Conservation (phyloP, 2,797 vertebrate species). For the Cyprinella venusta region DNA sequence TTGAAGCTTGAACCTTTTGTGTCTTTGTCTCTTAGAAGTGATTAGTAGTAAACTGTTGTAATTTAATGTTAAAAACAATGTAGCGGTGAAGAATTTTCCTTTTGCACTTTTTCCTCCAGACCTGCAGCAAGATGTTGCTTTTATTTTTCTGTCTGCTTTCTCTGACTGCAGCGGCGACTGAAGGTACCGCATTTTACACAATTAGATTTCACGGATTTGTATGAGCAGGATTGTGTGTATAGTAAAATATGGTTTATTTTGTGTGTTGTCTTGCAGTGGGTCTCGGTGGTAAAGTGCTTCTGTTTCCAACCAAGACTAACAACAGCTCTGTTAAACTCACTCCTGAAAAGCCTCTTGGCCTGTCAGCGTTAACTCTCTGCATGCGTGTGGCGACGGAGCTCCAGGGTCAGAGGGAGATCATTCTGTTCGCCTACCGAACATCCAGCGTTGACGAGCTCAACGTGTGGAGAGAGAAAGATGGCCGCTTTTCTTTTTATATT, state of each 20-base stretch:
- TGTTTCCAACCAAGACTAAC: slow-evolving; percentile 76
- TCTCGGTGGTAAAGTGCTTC: slow-evolving; percentile 72
- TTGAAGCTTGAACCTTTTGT: neutral
- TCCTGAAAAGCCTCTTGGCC: slow-evolving; percentile 73
- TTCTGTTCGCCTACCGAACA: slow-evolving; percentile 82
- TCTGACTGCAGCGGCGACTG: neutral
- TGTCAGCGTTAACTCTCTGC: slow-evolving; percentile 80
- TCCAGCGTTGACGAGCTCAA: rapidly evolving
- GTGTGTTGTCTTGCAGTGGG: slow-evolving; percentile 61
- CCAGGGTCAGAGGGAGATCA: slow-evolving; percentile 71
- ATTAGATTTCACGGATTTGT: rapidly evolving
- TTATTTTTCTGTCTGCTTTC: slow-evolving; percentile 8
- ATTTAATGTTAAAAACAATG: neutral
- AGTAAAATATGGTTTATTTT: neutral
- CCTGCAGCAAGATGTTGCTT: neutral
- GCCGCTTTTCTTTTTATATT: slow-evolving; percentile 70
- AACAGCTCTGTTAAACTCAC: slow-evolving; percentile 75
- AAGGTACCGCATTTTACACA: neutral
- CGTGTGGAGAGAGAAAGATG: neutral
- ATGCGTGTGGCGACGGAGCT: slow-evolving; percentile 77
- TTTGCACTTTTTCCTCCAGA: neutral
- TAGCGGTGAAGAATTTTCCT: neutral
- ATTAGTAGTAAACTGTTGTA: neutral
- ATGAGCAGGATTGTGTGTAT: neutral
- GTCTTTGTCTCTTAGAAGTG: neutral